phyloP scores from a whole-genome alignment of 2,113 vertebrate species.

The Saimiri boliviensis region DNA sequence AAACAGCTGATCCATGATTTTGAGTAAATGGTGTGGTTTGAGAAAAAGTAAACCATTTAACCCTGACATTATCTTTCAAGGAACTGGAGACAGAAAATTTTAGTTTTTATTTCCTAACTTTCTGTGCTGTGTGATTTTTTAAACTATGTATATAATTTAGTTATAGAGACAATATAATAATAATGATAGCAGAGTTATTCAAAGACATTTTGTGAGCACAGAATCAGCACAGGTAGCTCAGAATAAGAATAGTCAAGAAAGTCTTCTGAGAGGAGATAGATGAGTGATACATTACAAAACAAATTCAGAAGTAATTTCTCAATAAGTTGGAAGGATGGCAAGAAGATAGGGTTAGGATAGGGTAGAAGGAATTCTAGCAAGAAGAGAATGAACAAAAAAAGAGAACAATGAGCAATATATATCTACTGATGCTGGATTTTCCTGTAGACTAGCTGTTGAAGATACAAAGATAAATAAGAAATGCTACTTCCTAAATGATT shows the following conservation, averaged over 20 bases:
- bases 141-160: background rate
- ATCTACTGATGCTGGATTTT: background rate
- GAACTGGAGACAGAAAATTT: background rate
- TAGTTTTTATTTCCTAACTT: background rate
- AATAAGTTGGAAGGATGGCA: background rate
- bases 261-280: background rate
- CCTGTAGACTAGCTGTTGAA: background rate
- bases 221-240: background rate
- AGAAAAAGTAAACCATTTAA: background rate
- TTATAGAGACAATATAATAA: background rate
- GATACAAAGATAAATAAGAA: background rate
- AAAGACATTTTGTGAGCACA: background rate
- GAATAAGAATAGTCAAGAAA: background rate
- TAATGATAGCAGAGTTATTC: background rate
- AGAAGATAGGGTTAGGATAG: background rate
- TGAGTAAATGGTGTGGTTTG: background rate
- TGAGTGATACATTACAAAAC: background rate
- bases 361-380: background rate
- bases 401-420: background rate
- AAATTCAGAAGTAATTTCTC: background rate
- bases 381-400: background rate
- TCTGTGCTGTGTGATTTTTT: background rate
- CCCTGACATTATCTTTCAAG: background rate
- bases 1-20: background rate
- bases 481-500: background rate